Conservation (phyloP, 1,140 invertebrate species). For the Zaprionus davidi region DNA sequence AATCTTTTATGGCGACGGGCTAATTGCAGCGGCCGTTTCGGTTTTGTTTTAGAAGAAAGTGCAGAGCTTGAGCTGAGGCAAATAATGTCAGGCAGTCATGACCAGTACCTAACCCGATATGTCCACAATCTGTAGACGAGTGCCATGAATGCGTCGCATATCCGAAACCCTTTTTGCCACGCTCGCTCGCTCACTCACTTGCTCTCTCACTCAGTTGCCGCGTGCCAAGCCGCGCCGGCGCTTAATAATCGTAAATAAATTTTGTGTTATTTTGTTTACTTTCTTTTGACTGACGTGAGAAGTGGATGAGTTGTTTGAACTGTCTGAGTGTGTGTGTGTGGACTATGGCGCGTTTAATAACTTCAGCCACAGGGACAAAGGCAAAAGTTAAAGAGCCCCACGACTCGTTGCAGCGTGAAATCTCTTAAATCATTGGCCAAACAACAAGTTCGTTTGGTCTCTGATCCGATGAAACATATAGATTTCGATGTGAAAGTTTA, state of each 20-base stretch:
- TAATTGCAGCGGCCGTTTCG: constrained; percentile 60
- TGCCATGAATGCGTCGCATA: background rate
- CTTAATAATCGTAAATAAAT: constrained; percentile 70
- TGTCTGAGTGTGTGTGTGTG: constrained; percentile 22
- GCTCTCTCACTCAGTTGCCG: constrained; percentile 31
- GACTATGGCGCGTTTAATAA: constrained; percentile 75
- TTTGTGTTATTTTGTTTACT: constrained; percentile 70
- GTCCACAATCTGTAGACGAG: background rate
- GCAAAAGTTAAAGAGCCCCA: constrained; percentile 16
- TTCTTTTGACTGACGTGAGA: constrained; percentile 66
- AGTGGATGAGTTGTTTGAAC: constrained; percentile 8
- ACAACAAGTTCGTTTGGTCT: constrained; percentile 47
- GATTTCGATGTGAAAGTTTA: constrained; percentile 78
- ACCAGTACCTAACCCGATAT: constrained; percentile 7
- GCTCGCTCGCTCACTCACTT: constrained; percentile 16
- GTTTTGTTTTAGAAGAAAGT: constrained; percentile 76
- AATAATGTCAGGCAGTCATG: constrained; percentile 61
- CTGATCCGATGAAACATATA: constrained; percentile 71
- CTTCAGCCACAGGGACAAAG: constrained; percentile 46
- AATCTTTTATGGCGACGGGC: constrained; percentile 69
- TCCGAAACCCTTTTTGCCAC: constrained; percentile 61
- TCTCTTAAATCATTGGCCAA: constrained; percentile 64
- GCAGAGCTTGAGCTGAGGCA: constrained; percentile 58
- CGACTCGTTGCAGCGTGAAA: constrained; percentile 58
- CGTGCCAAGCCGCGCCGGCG: constrained; percentile 61